Evolutionary conservation across 2,797 vertebrate species (phyloP).

Genomic region (Halcyon chelicuti): DNA sequence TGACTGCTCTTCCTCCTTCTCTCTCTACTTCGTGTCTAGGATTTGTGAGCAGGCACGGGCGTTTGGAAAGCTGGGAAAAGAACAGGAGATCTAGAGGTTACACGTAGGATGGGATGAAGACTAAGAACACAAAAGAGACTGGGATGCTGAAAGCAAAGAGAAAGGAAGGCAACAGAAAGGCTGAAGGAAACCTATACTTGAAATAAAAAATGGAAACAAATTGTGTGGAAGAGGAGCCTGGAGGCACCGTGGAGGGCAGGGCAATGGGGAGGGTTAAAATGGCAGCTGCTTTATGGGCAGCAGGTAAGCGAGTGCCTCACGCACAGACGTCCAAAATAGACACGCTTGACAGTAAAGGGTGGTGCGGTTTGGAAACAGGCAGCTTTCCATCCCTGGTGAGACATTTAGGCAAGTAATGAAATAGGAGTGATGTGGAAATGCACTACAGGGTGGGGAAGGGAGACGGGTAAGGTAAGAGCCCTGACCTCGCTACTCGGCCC

Average conservation of each 20-base stretch:
- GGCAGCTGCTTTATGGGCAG: conserved; percentile 34
- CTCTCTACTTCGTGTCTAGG: neutral
- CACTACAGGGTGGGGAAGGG: accelerated
- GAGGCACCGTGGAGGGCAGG: neutral
- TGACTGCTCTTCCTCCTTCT: neutral
- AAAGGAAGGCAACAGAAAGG: neutral
- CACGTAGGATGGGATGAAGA: neutral
- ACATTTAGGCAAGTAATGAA: neutral
- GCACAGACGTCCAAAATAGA: neutral
- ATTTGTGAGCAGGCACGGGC: neutral
- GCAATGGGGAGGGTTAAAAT: conserved; percentile 17
- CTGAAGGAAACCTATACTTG: neutral
- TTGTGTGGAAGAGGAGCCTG: neutral
- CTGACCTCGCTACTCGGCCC: neutral
- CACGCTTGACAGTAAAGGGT: neutral
- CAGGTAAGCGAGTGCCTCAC: neutral
- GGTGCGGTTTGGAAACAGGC: neutral
- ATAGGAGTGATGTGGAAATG: neutral
- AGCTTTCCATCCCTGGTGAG: neutral
- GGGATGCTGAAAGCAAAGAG: neutral
- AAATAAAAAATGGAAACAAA: neutral
- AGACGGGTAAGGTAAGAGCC: neutral
- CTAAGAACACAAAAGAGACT: neutral
- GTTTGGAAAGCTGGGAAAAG: neutral
- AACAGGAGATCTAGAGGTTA: accelerated